Evolutionary conservation across 2,113 vertebrate genomes (phyloP), one percentile per base, ranked within the genome.

Genomic region (Prunella himalayana): DNA sequence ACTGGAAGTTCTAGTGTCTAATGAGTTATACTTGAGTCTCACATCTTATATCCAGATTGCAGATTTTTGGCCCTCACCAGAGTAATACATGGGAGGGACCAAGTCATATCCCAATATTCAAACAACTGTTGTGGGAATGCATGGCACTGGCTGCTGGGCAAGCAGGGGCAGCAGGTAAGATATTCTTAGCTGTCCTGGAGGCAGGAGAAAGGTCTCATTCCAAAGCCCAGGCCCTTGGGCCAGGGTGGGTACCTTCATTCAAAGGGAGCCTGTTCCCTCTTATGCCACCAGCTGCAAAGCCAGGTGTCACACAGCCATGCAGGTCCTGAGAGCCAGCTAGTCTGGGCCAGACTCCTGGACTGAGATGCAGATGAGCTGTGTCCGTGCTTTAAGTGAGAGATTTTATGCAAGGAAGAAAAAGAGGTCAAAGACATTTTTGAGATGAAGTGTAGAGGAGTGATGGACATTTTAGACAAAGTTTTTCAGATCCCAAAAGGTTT

Each of bases 11-110:
- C 41, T 60, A 42, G 14, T 8, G 7, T 59, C 17, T 49, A n/a
- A 35, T 37, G 24, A 35, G 33, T 57, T 49, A 28, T 30, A 45
- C 11, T 50, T 41, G 22, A 23, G 24, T 60, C 54, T 83, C n/a
- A 42, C 0, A 0, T 68, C 14, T 33, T 51, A 8, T 13, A 23
- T 16, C 14, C 30, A 17, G 2, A 53, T 18, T 63, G 15, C 42
- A 86, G 50, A 41, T 77, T 35, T 95, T 70, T 59, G 25, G 6
- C 31, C 14, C 24, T 53, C 22, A 47, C 14, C 5, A 44, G 28
- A 73, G 24, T 57, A 51, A 41, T 4, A 25, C 4, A 15, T 19
- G 22, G 51, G 3, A 4, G 39, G 15, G 39, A 86, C 2, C 3
- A 66, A 79, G 13, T 63, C 25, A 75, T 7, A 17, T 9, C 22